Base-by-base conservation (phyloP, 2,888 invertebrate species). In the Autographa gamma region DNA sequence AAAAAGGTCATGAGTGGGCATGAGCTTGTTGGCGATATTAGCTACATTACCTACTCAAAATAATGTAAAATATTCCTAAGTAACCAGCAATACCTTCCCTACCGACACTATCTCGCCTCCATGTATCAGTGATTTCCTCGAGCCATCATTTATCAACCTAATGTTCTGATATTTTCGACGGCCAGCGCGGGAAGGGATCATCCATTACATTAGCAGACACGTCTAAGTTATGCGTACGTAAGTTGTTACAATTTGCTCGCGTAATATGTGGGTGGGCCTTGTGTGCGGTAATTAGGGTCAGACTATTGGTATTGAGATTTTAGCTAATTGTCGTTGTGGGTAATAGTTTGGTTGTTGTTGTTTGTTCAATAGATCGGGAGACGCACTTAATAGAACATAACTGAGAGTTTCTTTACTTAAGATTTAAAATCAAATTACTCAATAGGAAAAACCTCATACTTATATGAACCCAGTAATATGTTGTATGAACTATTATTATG, bases 191-290 rank as follows among this genome's bases (percentile, higher is more conserved):
- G 34, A 38, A 60, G 70, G 41, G 61, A 60, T 18, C 58, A 83
- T 81, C 77, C 77, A 83, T 84, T 84, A 84, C 83, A 82, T 80
- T 74, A 84, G 79, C 75, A 74, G 75, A 73, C 78, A 73, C 69
- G 54, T 77, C 69, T 82, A 85, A 84, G 82, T 86, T 85, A 83
- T 84, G 83, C 84, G 85, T 86, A 82, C 80, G 80, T 84, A 85
- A 83, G 77, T 85, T 85, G 70, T 72, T 64, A 77, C 79, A 84
- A 82, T 82, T 83, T 79, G 74, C 80, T 54, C 7, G 54, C 7
- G 41, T 58, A 31, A 41, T 43, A 58, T 41, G 25, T 48, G 60
- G 13, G 7, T 34, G 38, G 54, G 8, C 19, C 41, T 58, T 31
- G 25, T 52, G n/a, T 63, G 38, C 18, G 58, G 13, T 41, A 25